A percentile compares a stretch with the other conserved stretches of the same genome.
Evolutionary conservation across 2,113 vertebrate species (phyloP).

Genomic region (Peromyscus californicus): DNA sequence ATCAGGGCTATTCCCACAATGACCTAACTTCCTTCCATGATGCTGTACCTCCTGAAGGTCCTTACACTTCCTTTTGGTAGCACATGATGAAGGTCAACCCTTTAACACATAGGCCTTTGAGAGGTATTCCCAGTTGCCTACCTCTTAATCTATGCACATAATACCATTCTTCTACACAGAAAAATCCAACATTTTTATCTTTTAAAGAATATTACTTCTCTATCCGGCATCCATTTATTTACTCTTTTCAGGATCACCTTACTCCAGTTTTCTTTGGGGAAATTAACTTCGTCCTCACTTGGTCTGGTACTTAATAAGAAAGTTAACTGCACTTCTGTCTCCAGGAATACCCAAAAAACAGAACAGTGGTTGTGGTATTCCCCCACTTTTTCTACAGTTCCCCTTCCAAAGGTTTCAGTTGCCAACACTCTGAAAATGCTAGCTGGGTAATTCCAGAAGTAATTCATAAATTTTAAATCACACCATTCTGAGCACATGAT

Average conservation of each 20-base stretch:
- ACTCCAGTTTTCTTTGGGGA: constrained; percentile 30
- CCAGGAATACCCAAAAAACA: neutral
- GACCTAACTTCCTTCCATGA: neutral
- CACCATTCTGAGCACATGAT: neutral
- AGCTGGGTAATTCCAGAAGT: neutral
- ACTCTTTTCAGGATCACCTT: constrained; percentile 19
- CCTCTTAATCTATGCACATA: neutral
- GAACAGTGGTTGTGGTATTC: neutral
- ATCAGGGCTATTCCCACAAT: neutral
- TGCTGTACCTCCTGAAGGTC: neutral
- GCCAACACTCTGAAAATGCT: neutral
- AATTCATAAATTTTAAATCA: neutral
- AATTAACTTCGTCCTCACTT: constrained; percentile 45
- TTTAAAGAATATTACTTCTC: neutral
- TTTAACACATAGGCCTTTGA: neutral
- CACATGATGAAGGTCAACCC: neutral
- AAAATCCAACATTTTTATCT: neutral
- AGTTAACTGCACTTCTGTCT: neutral
- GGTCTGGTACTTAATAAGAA: neutral
- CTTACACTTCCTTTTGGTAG: neutral
- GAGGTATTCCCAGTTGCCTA: neutral
- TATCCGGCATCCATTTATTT: neutral
- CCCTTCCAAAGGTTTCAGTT: neutral
- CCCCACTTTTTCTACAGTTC: neutral
- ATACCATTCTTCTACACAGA: constrained; percentile 18